Conservation (phyloP, 1,140 invertebrate species). For the Chlorops oryzae region DNA sequence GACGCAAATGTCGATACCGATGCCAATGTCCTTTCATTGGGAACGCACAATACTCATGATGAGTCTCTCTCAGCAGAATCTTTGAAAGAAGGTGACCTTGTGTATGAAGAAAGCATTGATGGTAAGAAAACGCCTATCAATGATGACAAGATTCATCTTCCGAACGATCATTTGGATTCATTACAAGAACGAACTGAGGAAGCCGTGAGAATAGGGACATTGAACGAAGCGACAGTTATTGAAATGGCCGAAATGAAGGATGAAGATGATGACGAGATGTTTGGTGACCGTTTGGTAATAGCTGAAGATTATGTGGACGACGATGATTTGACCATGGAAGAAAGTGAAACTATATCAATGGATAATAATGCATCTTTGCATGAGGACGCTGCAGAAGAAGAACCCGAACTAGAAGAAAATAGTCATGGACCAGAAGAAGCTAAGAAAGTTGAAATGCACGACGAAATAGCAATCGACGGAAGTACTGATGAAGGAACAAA, state of each 20-base stretch:
- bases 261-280: no score
- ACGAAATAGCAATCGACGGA: not conserved
- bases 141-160: no score
- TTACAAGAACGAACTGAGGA: no score
- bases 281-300: no score
- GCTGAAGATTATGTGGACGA: slow-evolving; percentile 8
- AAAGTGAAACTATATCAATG: slow-evolving; percentile 18
- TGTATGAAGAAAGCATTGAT: slow-evolving; percentile 12
- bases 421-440: not conserved
- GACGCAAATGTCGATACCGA: not conserved
- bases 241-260: no score
- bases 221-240: no score
- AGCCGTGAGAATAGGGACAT: no score
- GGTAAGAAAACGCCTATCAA: slow-evolving; percentile 6
- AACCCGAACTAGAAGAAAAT: not conserved
- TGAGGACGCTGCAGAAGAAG: slow-evolving; percentile 9
- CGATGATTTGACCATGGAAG: slow-evolving; percentile 12
- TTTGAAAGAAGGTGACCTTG: slow-evolving; percentile 11
- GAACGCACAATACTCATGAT: not conserved
- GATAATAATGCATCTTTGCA: slow-evolving; percentile 17
- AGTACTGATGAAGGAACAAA: slow-evolving; percentile 1
- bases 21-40: not conserved
- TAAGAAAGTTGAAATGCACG: not conserved
- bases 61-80: slow-evolving; percentile 2
- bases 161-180: no score